A percentile compares a stretch with the other conserved stretches of the same genome.
These are phyloP conservation scores for Lutjanus argentimaculatus DNA, from an alignment of 2,797 vertebrate species.

Conservation along the genomic window DNA sequence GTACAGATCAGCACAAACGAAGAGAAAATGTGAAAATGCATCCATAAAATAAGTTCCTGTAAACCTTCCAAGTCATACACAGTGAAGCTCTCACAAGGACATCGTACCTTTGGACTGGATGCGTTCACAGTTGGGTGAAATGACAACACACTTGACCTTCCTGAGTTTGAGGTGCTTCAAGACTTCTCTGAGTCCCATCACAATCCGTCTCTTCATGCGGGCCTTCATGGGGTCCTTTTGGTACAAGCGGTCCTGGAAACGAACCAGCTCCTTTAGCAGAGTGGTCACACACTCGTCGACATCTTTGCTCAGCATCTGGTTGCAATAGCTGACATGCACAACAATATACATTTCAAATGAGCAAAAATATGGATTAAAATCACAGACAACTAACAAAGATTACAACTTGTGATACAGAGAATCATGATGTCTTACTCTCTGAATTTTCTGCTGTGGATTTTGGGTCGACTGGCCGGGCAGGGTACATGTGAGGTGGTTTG, in stretches of 20 bases:
- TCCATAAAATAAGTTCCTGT: not conserved
- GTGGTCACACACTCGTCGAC: slow-evolving; percentile 93
- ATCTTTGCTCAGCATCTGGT: slow-evolving; percentile 96
- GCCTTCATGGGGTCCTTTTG: slow-evolving; percentile 98
- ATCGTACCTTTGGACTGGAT: slow-evolving; percentile 94
- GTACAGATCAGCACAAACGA: too few species aligned
- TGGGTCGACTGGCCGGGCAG: slow-evolving; percentile 75
- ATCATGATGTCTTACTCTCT: slow-evolving; percentile 90
- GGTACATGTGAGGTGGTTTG: slow-evolving; percentile 27
- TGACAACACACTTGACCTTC: slow-evolving; percentile 96
- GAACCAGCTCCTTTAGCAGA: slow-evolving; percentile 95
- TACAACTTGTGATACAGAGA: not conserved
- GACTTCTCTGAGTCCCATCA: slow-evolving; percentile 97
- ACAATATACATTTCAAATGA: not conserved
- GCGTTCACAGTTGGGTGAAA: slow-evolving; percentile 98
- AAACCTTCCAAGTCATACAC: not conserved
- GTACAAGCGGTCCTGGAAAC: slow-evolving; percentile 98
- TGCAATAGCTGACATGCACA: slow-evolving; percentile 92
- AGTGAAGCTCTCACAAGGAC: not conserved
- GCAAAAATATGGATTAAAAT: not conserved
- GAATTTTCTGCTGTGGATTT: slow-evolving; percentile 98
- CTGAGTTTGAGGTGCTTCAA: slow-evolving; percentile 95
- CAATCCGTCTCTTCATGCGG: slow-evolving; percentile 94
- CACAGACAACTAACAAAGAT: not conserved
- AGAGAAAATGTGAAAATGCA: too few species aligned